These are phyloP conservation scores for Metellina segmentata DNA, from an alignment of 2,888 invertebrate genomes.

Conservation along the genomic window DNA sequence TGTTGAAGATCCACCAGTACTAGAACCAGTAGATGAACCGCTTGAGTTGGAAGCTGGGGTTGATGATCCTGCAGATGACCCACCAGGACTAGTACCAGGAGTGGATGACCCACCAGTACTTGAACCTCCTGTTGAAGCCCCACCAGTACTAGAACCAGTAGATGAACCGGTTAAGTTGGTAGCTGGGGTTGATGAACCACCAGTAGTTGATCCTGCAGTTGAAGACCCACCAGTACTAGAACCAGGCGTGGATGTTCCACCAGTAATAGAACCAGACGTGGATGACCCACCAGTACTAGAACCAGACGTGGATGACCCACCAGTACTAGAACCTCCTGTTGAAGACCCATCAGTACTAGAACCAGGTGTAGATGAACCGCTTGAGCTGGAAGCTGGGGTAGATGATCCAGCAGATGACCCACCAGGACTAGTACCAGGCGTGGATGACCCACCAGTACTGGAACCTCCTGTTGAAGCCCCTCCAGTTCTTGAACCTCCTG, in stretches of 20 bases:
- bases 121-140: too few relatives aligned
- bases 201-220: background rate
- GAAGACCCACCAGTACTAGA: background rate
- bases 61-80: too few relatives aligned
- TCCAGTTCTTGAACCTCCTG: background rate
- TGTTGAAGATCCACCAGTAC: too few relatives aligned
- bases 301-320: background rate
- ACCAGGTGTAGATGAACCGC: background rate
- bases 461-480: background rate
- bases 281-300: background rate
- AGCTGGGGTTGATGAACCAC: background rate
- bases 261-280: background rate
- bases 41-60: too few relatives aligned
- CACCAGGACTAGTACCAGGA: too few relatives aligned
- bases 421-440: background rate
- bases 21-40: too few relatives aligned
- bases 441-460: background rate
- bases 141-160: background rate
- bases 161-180: background rate
- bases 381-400: background rate
- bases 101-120: slow-evolving; percentile 15
- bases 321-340: background rate
- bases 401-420: too few relatives aligned
- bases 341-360: background rate
- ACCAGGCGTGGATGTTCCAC: background rate